These are phyloP conservation scores for Oreochromis grahami DNA, from an alignment of 2,797 vertebrate species.

Conservation along the genomic window DNA sequence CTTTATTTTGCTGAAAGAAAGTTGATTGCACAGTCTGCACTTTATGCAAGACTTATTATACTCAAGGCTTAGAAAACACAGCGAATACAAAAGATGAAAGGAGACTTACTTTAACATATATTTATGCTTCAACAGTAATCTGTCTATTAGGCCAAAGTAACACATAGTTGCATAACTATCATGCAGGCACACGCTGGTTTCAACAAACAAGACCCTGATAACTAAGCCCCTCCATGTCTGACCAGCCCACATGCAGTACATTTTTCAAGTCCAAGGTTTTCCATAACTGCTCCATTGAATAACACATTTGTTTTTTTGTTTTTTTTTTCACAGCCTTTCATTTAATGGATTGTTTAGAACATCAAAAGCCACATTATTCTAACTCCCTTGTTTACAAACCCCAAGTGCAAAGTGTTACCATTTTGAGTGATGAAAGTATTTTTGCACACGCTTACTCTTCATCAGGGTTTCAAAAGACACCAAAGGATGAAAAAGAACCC, in stretches of 20 bases:
- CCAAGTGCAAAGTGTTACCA: constrained; percentile 41
- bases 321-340: constrained; percentile 41
- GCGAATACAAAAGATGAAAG: constrained; percentile 55
- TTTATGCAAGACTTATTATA: constrained; percentile 12
- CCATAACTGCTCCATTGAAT: constrained; percentile 32
- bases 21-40: background rate
- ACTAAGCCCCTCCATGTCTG: constrained; percentile 29
- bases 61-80: constrained; percentile 26
- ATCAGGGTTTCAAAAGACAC: constrained; percentile 43
- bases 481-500: constrained; percentile 29
- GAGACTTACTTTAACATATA: constrained; percentile 1
- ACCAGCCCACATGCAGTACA: background rate
- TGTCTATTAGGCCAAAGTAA: constrained; percentile 42
- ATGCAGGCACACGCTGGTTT: constrained; percentile 37
- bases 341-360: constrained; percentile 65
- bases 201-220: constrained; percentile 49
- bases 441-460: constrained; percentile 22
- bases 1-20: background rate
- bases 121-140: constrained; percentile 31
- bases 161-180: constrained; percentile 38
- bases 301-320: background rate
- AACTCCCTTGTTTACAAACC: constrained; percentile 35
- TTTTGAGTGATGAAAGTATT: constrained; percentile 63
- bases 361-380: constrained; percentile 66
- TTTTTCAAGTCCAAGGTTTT: constrained; percentile 56